A percentile compares a stretch with the other conserved stretches of the same genome.
Conservation (phyloP, 2,113 vertebrate genomes). For the Fukomys damarensis region DNA sequence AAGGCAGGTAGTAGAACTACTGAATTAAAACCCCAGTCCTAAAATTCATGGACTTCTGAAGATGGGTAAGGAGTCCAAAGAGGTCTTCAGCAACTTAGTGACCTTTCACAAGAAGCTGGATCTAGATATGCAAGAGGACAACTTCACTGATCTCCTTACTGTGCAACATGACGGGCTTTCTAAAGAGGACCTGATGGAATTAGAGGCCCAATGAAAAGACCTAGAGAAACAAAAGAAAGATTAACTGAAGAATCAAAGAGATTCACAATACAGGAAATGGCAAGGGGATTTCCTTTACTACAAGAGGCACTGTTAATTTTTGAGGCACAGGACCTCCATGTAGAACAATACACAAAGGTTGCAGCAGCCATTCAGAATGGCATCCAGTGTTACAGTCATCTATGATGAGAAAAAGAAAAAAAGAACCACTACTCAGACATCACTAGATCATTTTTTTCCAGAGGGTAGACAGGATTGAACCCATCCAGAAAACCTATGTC, state of each 20-base stretch:
- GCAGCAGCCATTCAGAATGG: neutral
- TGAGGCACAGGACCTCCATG: neutral
- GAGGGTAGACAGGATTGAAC: neutral
- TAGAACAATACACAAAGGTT: neutral
- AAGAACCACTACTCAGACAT: neutral
- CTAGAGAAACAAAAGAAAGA: neutral
- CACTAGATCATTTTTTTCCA: neutral
- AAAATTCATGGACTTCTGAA: neutral
- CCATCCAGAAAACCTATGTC: neutral
- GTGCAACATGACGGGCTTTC: neutral
- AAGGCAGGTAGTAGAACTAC: no score
- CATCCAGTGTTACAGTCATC: neutral
- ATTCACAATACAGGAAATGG: neutral
- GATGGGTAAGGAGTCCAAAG: neutral
- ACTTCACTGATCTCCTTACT: neutral
- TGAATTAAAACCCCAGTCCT: no score
- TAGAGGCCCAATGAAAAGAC: neutral
- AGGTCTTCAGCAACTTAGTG: neutral
- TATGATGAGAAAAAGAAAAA: neutral
- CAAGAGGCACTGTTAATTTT: neutral
- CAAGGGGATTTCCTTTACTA: neutral
- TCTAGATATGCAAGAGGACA: neutral
- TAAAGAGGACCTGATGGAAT: neutral
- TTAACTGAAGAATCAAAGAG: neutral
- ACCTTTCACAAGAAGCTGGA: neutral